A percentile compares a stretch with the other conserved stretches of the same genome.
Evolutionary conservation across 2,888 invertebrate genomes (phyloP).

Genomic region (Meliscaeva auricollis): DNA sequence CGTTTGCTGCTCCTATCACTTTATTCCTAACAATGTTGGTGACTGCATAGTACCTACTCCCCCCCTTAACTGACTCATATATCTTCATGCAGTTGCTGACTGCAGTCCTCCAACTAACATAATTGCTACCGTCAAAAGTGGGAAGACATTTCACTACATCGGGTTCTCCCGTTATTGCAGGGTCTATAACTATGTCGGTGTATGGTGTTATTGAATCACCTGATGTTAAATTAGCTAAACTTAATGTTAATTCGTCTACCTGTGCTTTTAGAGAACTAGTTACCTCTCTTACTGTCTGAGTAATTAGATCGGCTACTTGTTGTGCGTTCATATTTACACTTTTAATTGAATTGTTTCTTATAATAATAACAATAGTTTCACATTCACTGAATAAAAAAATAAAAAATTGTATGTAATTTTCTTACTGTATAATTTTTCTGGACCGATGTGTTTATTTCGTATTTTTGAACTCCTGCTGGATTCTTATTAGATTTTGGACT

Average conservation of each 20-base stretch:
- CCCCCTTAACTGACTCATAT: neutral
- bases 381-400: neutral
- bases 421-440: neutral
- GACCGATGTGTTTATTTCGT: neutral
- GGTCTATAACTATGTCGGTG: neutral
- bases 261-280: neutral
- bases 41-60: neutral
- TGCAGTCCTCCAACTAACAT: neutral
- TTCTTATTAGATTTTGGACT: constrained; percentile 1
- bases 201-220: constrained; percentile 10
- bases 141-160: constrained; percentile 1
- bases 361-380: constrained; percentile 1
- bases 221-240: neutral
- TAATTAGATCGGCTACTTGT: constrained; percentile 1
- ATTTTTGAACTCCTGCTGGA: constrained; percentile 1
- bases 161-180: neutral
- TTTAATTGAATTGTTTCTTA: constrained; percentile 14
- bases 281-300: neutral
- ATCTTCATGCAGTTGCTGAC: constrained; percentile 2
- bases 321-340: neutral
- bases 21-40: neutral
- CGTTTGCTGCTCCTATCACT: neutral
- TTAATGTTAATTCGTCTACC: neutral
- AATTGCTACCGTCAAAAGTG: neutral
- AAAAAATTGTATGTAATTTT: neutral